Evolutionary conservation across 2,797 vertebrate species (phyloP).

Genomic region (Peromyscus nudipes): DNA sequence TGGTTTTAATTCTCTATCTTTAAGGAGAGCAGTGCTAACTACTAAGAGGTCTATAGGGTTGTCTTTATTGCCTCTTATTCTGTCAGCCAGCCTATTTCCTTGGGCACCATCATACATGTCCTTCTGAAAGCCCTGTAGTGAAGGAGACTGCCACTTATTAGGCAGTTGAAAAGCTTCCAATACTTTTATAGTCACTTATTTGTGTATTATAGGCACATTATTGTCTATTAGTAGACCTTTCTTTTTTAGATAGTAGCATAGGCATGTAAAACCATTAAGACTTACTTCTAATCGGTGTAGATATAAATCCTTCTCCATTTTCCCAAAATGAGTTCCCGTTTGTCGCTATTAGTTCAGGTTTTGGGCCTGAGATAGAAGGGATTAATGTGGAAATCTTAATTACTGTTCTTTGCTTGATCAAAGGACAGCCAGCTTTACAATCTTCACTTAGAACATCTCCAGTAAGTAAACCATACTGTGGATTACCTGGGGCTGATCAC

Average conservation of each 20-base stretch:
- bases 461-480: neutral
- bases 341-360: neutral
- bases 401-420: neutral
- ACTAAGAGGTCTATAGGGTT: neutral
- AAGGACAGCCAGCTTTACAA: neutral
- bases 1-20: neutral
- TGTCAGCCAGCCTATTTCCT: neutral
- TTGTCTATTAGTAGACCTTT: neutral
- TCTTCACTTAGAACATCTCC: neutral
- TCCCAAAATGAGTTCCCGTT: neutral
- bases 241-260: neutral
- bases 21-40: neutral
- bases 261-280: neutral
- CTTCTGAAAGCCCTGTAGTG: neutral
- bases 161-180: neutral
- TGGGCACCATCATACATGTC: neutral
- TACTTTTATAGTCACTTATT: neutral
- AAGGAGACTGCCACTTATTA: neutral
- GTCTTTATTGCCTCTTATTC: neutral
- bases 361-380: neutral
- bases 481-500: neutral
- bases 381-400: neutral
- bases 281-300: neutral
- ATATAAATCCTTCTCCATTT: neutral
- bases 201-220: neutral